These are phyloP conservation scores for Taphrorychus bicolor DNA, from an alignment of 2,888 invertebrate species.

Conservation along the genomic window DNA sequence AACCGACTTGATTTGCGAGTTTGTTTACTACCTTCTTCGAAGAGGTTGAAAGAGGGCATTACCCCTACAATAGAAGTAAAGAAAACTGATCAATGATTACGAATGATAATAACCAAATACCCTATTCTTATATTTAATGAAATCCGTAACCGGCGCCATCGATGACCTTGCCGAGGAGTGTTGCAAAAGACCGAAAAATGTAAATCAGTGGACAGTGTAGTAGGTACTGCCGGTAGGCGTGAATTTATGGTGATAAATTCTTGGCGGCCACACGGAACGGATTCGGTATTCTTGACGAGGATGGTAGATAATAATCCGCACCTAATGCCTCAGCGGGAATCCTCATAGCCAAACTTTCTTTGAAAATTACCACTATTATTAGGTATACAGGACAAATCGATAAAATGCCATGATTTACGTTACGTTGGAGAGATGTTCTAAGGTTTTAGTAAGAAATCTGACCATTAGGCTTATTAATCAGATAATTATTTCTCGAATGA, in stretches of 20 bases:
- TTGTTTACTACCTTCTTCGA: constrained; percentile 21
- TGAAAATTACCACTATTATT: constrained; percentile 6
- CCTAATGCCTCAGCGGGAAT: constrained; percentile 17
- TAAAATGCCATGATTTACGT: background rate
- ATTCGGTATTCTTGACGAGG: constrained; percentile 14
- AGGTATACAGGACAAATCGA: too few relatives aligned
- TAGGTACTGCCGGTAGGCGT: constrained; percentile 23
- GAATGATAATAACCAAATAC: too few relatives aligned
- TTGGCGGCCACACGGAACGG: constrained; percentile 15
- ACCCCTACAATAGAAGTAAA: too few relatives aligned
- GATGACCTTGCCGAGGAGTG: background rate
- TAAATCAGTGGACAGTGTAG: background rate
- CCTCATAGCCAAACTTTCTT: constrained; percentile 12
- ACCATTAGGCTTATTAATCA: constrained; percentile 11
- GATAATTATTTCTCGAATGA: constrained; percentile 29
- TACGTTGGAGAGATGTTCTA: background rate
- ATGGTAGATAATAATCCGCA: constrained; percentile 23
- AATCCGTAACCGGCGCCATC: background rate
- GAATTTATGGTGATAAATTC: constrained; percentile 18
- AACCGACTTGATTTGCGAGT: constrained; percentile 27
- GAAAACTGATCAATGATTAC: too few relatives aligned
- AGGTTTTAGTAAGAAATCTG: background rate
- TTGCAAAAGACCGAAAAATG: background rate
- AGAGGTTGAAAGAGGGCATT: constrained; percentile 16
- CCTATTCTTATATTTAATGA: too few relatives aligned